Base-by-base conservation (phyloP, 1,140 invertebrate genomes). In the Musca vetustissima region DNA sequence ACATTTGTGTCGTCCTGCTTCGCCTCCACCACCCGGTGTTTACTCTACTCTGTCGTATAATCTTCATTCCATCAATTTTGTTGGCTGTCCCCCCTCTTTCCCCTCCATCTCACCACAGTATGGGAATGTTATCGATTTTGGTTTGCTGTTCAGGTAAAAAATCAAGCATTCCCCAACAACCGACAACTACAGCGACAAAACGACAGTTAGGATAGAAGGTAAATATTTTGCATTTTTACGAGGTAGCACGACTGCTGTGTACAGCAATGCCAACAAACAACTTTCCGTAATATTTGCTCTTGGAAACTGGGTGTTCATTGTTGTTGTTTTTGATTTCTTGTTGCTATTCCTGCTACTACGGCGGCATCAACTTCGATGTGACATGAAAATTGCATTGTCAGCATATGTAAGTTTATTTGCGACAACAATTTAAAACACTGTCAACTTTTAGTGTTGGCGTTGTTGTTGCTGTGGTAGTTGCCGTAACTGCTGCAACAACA, bases 401-500 rank as follows among this genome's bases (percentile, higher is more conserved):
- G 53, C 53, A 57, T 22, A 57, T 57, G 53, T 57, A 57, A 57
- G 53, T 57, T 57, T 57, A 57, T 57, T 57, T 57, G 53, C 53
- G 24, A 57, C 53, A 57, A 57, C 53, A 57, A 32, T 57, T 57
- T 57, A 57, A 57, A 57, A 43, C 36, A 43, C 36, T 43, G 36
- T 43, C 36, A 43, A 43, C 36, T 43, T 43, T 43, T 43, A 43
- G 6, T 43, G 36, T 43, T 43, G 36, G 6, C 13, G 36, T 43
- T 43, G 36, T 43, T 43, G 36, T 43, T 43, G 36, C 36, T 43
- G 36, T 13, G 1, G 28, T 32, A 32, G 28, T 9, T 32, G 28
- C 28, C 3, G 9, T 32, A n/a, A n/a, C n/a, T n/a, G 8, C 36
- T 7, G 36, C 36, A 43, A 43, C 36, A 43, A 43, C 36, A 43